Evolutionary conservation across 2,888 invertebrate species (phyloP).

Genomic region (Chelonus formosanus): DNA sequence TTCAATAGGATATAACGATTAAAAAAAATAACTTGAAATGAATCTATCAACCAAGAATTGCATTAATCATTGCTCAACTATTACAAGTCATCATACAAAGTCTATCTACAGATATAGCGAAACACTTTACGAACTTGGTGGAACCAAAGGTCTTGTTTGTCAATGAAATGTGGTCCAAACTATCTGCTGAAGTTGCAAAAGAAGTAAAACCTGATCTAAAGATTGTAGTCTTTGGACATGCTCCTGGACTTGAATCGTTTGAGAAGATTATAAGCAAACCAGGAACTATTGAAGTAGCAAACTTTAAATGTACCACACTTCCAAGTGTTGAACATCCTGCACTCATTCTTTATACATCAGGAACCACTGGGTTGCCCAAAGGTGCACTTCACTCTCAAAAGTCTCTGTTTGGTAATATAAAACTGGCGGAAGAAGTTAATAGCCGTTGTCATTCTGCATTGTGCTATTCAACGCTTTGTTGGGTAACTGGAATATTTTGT

Average conservation of each 20-base stretch:
- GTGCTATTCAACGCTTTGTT: constrained; percentile 42
- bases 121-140: constrained; percentile 44
- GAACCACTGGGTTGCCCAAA: constrained; percentile 48
- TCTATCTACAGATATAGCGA: constrained; percentile 42
- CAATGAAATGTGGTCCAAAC: constrained; percentile 34
- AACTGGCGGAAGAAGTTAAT: constrained; percentile 10
- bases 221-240: constrained; percentile 39
- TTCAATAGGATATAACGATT: background rate
- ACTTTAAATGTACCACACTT: constrained; percentile 37
- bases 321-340: constrained; percentile 39
- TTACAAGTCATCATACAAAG: background rate
- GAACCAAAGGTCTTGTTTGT: constrained; percentile 53
- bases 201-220: constrained; percentile 34
- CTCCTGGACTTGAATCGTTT: constrained; percentile 34
- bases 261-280: constrained; percentile 34
- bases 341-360: constrained; percentile 47
- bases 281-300: constrained; percentile 24
- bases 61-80: background rate
- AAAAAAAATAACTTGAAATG: background rate
- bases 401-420: constrained; percentile 34
- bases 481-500: constrained; percentile 42
- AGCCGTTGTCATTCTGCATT: constrained; percentile 28
- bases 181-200: constrained; percentile 26
- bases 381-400: constrained; percentile 43
- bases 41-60: background rate